phyloP scores from a whole-genome alignment of 2,113 vertebrate species.

The Hippolais icterina region DNA sequence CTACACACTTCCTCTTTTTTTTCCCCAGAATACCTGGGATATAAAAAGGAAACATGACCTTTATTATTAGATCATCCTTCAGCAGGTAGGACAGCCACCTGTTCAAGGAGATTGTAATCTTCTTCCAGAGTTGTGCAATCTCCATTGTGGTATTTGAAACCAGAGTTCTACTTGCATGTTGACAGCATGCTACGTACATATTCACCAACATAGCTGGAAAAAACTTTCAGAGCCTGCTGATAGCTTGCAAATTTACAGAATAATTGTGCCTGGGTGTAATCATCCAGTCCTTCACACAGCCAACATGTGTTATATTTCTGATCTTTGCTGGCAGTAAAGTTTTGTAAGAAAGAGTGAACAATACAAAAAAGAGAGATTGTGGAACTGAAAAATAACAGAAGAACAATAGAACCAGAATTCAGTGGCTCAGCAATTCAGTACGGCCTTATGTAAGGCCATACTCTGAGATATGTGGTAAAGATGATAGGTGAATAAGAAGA shows the following conservation, averaged over 20 bases:
- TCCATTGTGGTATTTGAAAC: not conserved
- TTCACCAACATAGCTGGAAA: not conserved
- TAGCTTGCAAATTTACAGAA: not conserved
- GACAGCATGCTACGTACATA: fast-evolving
- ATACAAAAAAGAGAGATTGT: not conserved
- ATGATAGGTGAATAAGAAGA: not conserved
- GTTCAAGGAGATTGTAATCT: not conserved
- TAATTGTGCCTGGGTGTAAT: not conserved
- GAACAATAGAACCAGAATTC: not conserved
- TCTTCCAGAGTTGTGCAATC: not conserved
- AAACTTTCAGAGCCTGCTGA: not conserved
- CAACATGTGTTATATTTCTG: not conserved
- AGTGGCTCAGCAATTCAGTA: not conserved
- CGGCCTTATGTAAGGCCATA: not conserved
- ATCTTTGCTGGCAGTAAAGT: not conserved
- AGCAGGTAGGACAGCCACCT: not conserved
- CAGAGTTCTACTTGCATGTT: not conserved
- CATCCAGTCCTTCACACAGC: not conserved
- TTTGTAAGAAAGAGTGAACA: not conserved
- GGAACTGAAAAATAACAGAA: not conserved
- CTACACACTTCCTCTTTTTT: not conserved
- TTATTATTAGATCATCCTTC: not conserved
- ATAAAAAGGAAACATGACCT: not conserved
- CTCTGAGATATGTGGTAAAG: not conserved
- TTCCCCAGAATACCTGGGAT: not conserved